Evolutionary conservation across 2,888 invertebrate species (phyloP), one percentile per base, ranked within the genome.

Genomic region (Cryptus viduatorius): DNA sequence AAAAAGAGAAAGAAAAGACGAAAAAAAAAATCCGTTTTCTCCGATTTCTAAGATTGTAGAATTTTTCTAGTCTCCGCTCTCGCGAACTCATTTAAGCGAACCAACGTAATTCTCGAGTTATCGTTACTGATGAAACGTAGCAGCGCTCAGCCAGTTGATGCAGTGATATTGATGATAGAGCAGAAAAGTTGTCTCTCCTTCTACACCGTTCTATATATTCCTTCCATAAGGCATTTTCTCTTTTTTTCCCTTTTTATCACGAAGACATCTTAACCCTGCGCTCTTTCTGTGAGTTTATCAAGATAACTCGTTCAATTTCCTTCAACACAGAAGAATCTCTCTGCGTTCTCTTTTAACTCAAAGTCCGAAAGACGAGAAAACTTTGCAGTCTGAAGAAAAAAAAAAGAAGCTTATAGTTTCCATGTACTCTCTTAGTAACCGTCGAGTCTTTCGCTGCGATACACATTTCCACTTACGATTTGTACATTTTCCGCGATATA

Each of bases 151-250:
- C 24, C 46, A 48, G 24, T 37, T 71, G 53, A 75, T 79, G 73
- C 68, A 67, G 79, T 69, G 79, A 79, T 79, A 79, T 79, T 53
- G 73, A 73, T 79, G 78, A 79, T 64, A 46, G 79, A 73, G 75
- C 73, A 72, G 53, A 64, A 82, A 53, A 64, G 68, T 83, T 76
- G 65, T 24, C 24, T 24, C 68, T 72, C 65, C 44, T 64, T 19
- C 4, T 24, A 24, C 24, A 12, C 19, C 56, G 29, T 65, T 65
- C 79, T 72, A 48, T 72, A 67, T 78, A 73, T 61, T 50, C 72
- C 42, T 79, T 24, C 37, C 16, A 71, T 53, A 79, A 79, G 71
- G 72, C 79, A 71, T 65, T 65, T 46, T 16, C 3, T 24, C 24
- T 71, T 10, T 65, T 46, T 16, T 71, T 19, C 24, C 24, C 59